Base-by-base conservation (phyloP, 2,797 vertebrate genomes). In the Coccyzus lansbergi region DNA sequence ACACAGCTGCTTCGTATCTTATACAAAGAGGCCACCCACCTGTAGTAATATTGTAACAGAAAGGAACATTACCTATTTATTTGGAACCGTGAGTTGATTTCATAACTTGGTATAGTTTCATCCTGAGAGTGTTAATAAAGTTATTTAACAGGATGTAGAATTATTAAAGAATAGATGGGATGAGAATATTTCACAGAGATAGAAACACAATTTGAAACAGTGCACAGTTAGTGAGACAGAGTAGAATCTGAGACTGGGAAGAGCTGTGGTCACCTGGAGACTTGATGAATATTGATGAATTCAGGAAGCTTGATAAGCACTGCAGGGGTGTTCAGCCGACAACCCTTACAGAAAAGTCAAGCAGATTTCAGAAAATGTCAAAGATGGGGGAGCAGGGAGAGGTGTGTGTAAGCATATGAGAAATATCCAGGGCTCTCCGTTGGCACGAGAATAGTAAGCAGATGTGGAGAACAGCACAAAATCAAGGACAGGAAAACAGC, bases 401-500 rank as follows among this genome's bases (percentile, higher is more conserved):
- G 12, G 52, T 31, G 18, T 49, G 25, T 11, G 17, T 5, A 80
- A 80, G 6, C 7, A 4, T 34, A 51, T 70, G 52, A 65, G 16
- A 89, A 91, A 77, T 81, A 85, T 48, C 59, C 75, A 46, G 71
- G 85, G 49, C 7, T 92, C 68, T 91, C 46, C 0, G 0, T 34
- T 96, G 94, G 92, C 94, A 93, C 36, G 46, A 51, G 56, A 70
- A 51, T 53, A 68, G 52, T 20, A 77, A 91, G 86, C 91, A 94
- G 89, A 91, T 96, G 92, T 95, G 75, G 26, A 89, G 75, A 85
- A 49, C 29, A 80, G 40, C 29, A 68, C 25, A 93, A 7, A 85
- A 13, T 48, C 89, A 96, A 89, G 82, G 86, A 72, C 64, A 83
- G 78, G 81, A 92, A 94, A 93, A 46, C 22, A 95, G 60, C 42